A percentile compares a stretch with the other conserved stretches of the same genome.
These are phyloP conservation scores for Silurus aristotelis DNA, from an alignment of 2,797 vertebrate species.

Conservation along the genomic window DNA sequence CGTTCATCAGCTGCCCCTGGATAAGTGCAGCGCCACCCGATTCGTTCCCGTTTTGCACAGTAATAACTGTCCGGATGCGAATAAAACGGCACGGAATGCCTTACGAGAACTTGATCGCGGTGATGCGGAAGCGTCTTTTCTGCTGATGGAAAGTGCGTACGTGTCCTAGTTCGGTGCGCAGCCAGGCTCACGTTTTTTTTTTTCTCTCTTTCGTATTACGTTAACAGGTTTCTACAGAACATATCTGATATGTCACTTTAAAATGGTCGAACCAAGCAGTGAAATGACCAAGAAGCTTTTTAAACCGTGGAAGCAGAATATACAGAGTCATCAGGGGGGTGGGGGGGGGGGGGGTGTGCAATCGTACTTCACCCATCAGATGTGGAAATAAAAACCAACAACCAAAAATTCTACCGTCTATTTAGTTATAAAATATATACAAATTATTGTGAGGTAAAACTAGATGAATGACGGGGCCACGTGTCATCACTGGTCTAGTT, in stretches of 20 bases:
- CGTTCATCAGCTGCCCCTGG: background rate
- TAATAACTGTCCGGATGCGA: background rate
- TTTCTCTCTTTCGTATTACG: too few species aligned
- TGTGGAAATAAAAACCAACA: background rate
- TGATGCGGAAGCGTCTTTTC: background rate
- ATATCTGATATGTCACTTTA: too few species aligned
- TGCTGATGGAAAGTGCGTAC: background rate
- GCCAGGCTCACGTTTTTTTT: background rate
- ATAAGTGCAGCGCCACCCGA: background rate
- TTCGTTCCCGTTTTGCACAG: background rate
- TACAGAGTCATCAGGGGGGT: background rate
- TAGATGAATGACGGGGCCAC: background rate
- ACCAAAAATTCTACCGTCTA: background rate
- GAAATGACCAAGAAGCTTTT: background rate
- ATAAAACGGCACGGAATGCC: background rate
- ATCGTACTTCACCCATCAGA: background rate
- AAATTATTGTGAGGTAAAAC: constrained; percentile 7
- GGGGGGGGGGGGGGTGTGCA: background rate
- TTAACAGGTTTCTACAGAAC: background rate
- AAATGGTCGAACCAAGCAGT: background rate
- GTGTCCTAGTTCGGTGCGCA: background rate
- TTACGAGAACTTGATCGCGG: background rate
- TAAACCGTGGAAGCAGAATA: background rate
- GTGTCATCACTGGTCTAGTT: background rate
- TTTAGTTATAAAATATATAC: constrained; percentile 3